Evolutionary conservation across 2,888 invertebrate genomes (phyloP).

Genomic region (Eupithecia abbreviata): DNA sequence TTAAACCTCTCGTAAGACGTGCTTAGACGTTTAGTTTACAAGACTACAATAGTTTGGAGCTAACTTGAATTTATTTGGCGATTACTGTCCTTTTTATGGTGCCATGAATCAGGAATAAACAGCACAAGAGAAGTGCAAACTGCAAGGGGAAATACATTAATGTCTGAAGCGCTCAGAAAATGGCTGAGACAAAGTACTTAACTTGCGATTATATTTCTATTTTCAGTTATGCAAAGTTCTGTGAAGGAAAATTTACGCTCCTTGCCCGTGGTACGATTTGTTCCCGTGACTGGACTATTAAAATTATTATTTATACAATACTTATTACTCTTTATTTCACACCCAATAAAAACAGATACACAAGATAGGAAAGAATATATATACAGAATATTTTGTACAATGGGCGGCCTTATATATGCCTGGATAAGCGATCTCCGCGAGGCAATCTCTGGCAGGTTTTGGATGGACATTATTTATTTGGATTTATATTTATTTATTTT

Average conservation of each 20-base stretch:
- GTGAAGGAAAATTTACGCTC: background rate
- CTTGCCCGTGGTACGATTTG: background rate
- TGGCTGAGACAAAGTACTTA: background rate
- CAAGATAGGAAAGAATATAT: too few species aligned
- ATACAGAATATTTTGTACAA: too few species aligned
- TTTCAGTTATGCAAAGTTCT: background rate
- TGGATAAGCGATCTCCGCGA: too few species aligned
- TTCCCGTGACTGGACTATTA: too few species aligned
- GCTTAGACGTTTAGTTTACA: background rate
- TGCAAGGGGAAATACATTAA: conserved; percentile 10
- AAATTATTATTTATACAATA: too few species aligned
- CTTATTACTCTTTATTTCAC: too few species aligned
- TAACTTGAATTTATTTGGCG: conserved; percentile 47
- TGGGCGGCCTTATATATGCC: too few species aligned
- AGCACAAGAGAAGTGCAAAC: conserved; percentile 7
- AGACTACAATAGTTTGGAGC: background rate
- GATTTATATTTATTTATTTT: too few species aligned
- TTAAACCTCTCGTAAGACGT: background rate
- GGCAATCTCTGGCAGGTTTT: too few species aligned
- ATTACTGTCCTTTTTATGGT: conserved; percentile 53
- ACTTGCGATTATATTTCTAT: background rate
- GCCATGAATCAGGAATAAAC: conserved; percentile 48
- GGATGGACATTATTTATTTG: too few species aligned
- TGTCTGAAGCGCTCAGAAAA: background rate
- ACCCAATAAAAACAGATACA: too few species aligned